Base-by-base conservation (phyloP, 2,888 invertebrate genomes). In the Catocala nupta region DNA sequence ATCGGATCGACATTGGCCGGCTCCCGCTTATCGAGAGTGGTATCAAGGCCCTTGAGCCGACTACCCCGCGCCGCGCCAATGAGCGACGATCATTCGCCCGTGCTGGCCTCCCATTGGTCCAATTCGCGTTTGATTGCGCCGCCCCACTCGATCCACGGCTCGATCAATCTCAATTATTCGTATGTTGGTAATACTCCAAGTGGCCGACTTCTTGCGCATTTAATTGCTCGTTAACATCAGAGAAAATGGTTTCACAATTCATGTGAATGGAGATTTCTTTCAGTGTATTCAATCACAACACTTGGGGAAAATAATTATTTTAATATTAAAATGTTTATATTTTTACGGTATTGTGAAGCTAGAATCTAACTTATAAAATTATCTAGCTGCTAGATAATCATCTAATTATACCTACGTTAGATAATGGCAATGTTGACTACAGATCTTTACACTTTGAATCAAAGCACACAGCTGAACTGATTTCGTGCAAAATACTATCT, bases 61-160 rank as follows among this genome's bases (percentile, higher is more conserved):
- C 89, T 88, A 89, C 91, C 92, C 92, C 78, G 86, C 86, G 68
- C 65, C 76, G 77, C 81, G 81, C 93, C 93, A 93, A 93, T 93
- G 75, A 77, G 83, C 80, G 79, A 70, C 82, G 77, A 70, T 83
- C 82, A 75, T 80, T 81, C 78, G 72, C 68, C 75, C 76, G 75
- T 68, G 85, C 81, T 77, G 83, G 75, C 76, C 87, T 81, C 89
- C 81, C 83, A 93, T 93, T 93, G 93, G 93, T 81, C 85, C 89
- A 90, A 91, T 92, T 88, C 89, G 90, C 86, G 87, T 94, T 93
- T 93, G 93, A 93, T 93, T 91, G 93, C 93, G 70, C 91, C 93
- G 93, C 93, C 93, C 91, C 86, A 71, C 89, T 88, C 90, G 90
- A 93, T 93, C 87, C 91, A 85, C 83, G 87, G 80, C 89, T 88